These are phyloP conservation scores for Lasioglossum oenotherae DNA, from an alignment of 2,888 invertebrate species.

Conservation along the genomic window DNA sequence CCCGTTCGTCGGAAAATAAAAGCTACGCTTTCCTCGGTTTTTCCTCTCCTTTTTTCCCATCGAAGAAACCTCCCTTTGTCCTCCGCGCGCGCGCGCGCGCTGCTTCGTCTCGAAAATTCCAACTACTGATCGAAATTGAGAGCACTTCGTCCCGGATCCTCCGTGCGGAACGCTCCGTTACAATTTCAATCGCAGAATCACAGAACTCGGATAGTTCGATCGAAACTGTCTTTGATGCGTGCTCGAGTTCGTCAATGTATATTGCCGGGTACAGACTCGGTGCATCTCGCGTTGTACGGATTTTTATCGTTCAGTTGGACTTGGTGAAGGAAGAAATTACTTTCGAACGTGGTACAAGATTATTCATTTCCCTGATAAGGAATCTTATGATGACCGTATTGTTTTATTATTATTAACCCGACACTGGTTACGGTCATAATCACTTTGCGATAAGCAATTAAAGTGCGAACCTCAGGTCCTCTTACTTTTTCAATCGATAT, in stretches of 20 bases:
- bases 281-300: neutral
- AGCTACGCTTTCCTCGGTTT: conserved; percentile 6
- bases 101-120: neutral
- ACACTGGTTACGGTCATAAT: too few relatives aligned
- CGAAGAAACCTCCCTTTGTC: neutral
- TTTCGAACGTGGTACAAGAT: neutral
- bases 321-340: neutral
- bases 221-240: neutral
- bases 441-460: too few relatives aligned
- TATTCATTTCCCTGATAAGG: neutral
- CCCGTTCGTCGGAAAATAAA: conserved; percentile 50
- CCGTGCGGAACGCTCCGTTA: conserved; percentile 6
- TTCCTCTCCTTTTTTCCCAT: neutral
- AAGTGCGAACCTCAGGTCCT: too few relatives aligned
- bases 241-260: neutral
- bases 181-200: neutral
- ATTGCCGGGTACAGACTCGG: neutral
- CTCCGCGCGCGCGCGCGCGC: neutral
- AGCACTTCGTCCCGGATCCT: neutral
- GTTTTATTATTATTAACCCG: too few relatives aligned
- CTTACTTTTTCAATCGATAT: too few relatives aligned
- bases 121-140: neutral
- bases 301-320: neutral
- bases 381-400: too few relatives aligned
- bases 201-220: neutral